A percentile compares a stretch with the other conserved stretches of the same genome.
phyloP scores from a whole-genome alignment of 1,140 invertebrate species.

The Drosophila eugracilis region DNA sequence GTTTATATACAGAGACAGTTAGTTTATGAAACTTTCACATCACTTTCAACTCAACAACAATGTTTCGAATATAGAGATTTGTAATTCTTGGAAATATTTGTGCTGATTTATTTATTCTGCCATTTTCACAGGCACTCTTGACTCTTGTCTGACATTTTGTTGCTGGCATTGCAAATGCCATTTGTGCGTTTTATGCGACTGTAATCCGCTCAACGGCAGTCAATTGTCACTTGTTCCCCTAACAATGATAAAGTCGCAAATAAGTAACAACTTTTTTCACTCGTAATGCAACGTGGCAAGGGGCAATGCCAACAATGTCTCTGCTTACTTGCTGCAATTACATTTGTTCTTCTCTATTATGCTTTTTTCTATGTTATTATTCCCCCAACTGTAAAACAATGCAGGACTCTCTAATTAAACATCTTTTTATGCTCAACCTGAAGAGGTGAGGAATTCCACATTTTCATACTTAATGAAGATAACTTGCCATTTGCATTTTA shows the following conservation, averaged over 20 bases:
- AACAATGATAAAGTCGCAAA: constrained; percentile 25
- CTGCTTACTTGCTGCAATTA: constrained; percentile 1
- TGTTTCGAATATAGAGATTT: neutral
- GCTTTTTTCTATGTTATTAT: too few species aligned
- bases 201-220: constrained; percentile 2
- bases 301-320: neutral
- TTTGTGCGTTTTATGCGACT: neutral
- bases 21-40: neutral
- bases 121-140: neutral
- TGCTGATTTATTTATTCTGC: neutral
- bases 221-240: constrained; percentile 16
- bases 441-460: too few species aligned
- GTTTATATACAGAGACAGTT: neutral
- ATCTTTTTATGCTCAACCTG: neutral
- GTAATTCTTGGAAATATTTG: neutral
- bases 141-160: constrained; percentile 4
- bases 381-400: neutral
- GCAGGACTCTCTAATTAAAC: neutral
- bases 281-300: constrained; percentile 6
- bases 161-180: constrained; percentile 9
- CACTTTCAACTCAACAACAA: neutral
- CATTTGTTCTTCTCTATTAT: neutral
- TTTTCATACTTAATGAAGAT: constrained; percentile 3
- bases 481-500: neutral
- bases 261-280: constrained; percentile 2